Percentiles rank a stretch among this genome's conserved stretches.
Evolutionary conservation across 2,797 vertebrate genomes (phyloP).

Genomic region (Aphelocoma californica): DNA sequence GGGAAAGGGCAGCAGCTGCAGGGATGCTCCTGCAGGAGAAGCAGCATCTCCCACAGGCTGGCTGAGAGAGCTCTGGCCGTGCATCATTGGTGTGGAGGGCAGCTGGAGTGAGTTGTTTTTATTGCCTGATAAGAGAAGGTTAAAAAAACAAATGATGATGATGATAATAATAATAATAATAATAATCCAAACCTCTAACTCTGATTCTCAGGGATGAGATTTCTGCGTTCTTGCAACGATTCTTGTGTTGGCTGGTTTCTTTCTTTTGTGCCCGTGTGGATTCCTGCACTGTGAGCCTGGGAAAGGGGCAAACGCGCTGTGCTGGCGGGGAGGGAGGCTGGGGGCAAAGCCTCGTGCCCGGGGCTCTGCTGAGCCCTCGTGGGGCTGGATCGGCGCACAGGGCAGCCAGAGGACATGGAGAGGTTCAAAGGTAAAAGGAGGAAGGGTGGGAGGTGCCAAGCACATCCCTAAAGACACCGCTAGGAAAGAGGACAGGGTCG

Average conservation of each 20-base stretch:
- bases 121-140: slow-evolving; percentile 44
- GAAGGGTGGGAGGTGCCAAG: neutral
- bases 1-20: slow-evolving; percentile 25
- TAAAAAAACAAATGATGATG: neutral
- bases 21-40: neutral
- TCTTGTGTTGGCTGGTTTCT: neutral
- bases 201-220: slow-evolving; percentile 75
- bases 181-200: slow-evolving; percentile 56
- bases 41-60: neutral
- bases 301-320: neutral
- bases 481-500: neutral
- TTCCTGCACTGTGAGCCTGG: slow-evolving; percentile 33
- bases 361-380: neutral
- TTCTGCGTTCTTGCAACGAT: slow-evolving; percentile 7
- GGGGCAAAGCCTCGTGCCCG: accelerated
- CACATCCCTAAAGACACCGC: accelerated
- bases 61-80: slow-evolving; percentile 42
- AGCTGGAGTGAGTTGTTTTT: slow-evolving; percentile 53
- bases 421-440: neutral
- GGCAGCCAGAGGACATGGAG: neutral
- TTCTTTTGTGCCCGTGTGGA: neutral
- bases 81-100: slow-evolving; percentile 22
- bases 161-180: neutral
- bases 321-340: neutral
- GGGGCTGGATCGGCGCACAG: neutral